These are phyloP conservation scores for Oreocharis arfaki DNA, from an alignment of 2,113 vertebrate genomes.

Conservation along the genomic window DNA sequence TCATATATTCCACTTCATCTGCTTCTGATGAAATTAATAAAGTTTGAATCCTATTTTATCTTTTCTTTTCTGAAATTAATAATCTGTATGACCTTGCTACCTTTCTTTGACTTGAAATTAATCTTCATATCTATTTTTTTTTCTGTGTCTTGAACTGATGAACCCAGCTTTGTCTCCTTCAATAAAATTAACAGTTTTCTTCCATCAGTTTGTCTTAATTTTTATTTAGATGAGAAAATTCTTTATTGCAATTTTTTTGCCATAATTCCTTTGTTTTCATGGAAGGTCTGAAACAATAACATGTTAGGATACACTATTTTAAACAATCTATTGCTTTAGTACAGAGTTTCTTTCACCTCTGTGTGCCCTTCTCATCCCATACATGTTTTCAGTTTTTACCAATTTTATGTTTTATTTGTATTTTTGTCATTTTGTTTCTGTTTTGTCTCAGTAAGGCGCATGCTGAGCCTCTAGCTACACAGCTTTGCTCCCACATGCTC, in stretches of 20 bases:
- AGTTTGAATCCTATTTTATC: background rate
- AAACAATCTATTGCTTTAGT: background rate
- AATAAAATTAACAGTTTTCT: background rate
- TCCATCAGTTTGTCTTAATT: background rate
- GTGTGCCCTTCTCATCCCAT: background rate
- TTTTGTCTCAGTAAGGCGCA: background rate
- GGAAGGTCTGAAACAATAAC: background rate
- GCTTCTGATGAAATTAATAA: conserved; percentile 1
- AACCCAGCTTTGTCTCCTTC: background rate
- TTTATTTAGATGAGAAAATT: background rate
- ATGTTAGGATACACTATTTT: background rate
- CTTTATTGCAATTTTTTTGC: background rate
- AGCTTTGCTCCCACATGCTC: background rate
- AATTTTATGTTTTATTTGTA: background rate
- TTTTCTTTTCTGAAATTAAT: conserved; percentile 3
- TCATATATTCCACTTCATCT: background rate
- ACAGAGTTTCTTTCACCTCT: background rate
- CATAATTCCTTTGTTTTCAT: background rate
- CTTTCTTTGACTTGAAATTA: background rate
- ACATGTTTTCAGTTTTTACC: background rate
- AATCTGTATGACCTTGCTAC: background rate
- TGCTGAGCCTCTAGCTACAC: background rate
- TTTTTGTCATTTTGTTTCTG: background rate
- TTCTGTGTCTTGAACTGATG: background rate
- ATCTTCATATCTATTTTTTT: background rate